phyloP scores from a whole-genome alignment of 1,140 invertebrate species.

The Acromyrmex heyeri region DNA sequence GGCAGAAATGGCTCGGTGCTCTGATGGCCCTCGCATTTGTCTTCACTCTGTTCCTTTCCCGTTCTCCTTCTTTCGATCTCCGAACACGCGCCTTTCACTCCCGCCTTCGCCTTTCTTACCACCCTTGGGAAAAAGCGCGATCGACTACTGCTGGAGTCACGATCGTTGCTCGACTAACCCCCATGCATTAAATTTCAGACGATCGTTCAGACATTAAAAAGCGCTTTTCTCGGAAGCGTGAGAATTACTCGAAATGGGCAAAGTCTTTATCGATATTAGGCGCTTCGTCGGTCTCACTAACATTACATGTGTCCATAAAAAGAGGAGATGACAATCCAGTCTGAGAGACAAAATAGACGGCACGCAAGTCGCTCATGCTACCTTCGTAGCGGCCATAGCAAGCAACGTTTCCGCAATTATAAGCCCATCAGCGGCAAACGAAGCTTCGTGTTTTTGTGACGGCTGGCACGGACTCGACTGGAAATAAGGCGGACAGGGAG shows the following conservation, averaged over 20 bases:
- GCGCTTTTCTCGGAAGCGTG: conserved; percentile 30
- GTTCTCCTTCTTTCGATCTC: conserved; percentile 43
- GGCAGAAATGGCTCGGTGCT: conserved; percentile 84
- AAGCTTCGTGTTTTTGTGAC: conserved; percentile 79
- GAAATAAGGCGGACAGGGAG: conserved; percentile 44
- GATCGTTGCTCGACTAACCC: conserved; percentile 45
- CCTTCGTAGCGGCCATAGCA: conserved; percentile 49
- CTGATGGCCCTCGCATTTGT: conserved; percentile 84
- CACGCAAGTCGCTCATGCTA: conserved; percentile 43
- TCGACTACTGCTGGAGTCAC: conserved; percentile 22
- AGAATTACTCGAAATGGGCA: conserved; percentile 3
- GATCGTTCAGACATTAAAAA: conserved; percentile 45
- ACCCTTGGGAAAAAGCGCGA: conserved; percentile 48
- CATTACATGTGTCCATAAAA: conserved; percentile 52
- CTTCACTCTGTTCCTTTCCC: conserved; percentile 80
- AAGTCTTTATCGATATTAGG: conserved; percentile 36
- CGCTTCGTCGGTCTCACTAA: conserved; percentile 26
- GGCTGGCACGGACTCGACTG: conserved; percentile 51
- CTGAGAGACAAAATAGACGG: conserved; percentile 53
- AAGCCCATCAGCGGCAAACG: conserved; percentile 80
- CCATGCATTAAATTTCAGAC: conserved; percentile 46
- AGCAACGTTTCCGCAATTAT: conserved; percentile 82
- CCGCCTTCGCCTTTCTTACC: conserved; percentile 33
- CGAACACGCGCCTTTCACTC: conserved; percentile 66
- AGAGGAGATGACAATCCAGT: conserved; percentile 43